phyloP scores from a whole-genome alignment of 2,888 invertebrate genomes.

The Encarsia formosa region DNA sequence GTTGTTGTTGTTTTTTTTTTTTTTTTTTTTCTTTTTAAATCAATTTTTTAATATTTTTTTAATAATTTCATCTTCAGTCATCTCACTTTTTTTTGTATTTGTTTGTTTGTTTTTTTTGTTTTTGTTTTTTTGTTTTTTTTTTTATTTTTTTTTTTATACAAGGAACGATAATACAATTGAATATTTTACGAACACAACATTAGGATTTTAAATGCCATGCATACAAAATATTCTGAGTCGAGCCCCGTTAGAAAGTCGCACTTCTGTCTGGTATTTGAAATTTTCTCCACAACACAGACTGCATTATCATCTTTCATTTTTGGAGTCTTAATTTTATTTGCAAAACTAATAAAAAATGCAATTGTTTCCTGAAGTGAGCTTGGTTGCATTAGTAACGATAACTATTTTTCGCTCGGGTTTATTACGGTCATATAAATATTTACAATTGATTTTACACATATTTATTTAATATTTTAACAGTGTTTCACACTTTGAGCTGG shows the following conservation, averaged over 20 bases:
- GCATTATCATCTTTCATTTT: conserved; percentile 6
- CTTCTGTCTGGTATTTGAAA: conserved; percentile 20
- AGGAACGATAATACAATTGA: conserved; percentile 52
- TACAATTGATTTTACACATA: conserved; percentile 44
- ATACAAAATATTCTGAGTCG: conserved; percentile 34
- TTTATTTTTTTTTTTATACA: no score
- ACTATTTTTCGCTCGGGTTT: background rate
- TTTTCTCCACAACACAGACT: conserved; percentile 24
- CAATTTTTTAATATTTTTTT: conserved; percentile 32
- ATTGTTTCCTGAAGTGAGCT: no score
- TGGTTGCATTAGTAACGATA: no score
- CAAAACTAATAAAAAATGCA: no score
- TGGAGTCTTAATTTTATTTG: no score
- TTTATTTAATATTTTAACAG: no score
- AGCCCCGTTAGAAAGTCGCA: conserved; percentile 13
- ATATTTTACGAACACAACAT: conserved; percentile 49
- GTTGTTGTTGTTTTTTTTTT: conserved; percentile 34
- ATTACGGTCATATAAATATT: conserved; percentile 34
- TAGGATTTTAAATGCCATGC: conserved; percentile 38
- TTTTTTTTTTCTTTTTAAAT: conserved; percentile 47
- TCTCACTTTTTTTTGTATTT: conserved; percentile 41
- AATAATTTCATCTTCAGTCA: conserved; percentile 45
- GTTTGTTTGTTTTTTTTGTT: no score
- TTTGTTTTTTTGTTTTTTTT: no score
- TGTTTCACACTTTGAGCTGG: background rate